Conservation (phyloP, 2,113 vertebrate species). For the Ochotona princeps region DNA sequence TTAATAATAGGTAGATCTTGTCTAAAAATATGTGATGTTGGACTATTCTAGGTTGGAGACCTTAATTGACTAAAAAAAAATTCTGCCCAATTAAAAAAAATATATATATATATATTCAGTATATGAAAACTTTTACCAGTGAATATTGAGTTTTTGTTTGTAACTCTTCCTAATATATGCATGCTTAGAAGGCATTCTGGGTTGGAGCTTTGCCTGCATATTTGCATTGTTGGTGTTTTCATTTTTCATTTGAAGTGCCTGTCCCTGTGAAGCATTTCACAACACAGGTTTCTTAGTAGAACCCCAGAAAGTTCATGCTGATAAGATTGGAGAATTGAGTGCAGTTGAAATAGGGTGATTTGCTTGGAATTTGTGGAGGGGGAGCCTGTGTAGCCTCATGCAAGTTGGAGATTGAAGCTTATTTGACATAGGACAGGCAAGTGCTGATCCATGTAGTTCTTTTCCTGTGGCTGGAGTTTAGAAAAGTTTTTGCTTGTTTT, state of each 20-base stretch:
- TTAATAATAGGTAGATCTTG: constrained; percentile 44
- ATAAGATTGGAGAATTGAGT: constrained; percentile 52
- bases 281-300: constrained; percentile 9
- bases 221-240: not conserved
- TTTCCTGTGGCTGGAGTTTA: constrained; percentile 20
- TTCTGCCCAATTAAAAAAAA: constrained; percentile 49
- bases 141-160: constrained; percentile 43
- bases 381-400: not conserved
- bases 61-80: constrained; percentile 63
- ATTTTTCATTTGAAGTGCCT: constrained; percentile 37
- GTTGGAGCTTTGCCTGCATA: constrained; percentile 31
- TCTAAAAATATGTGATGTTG: constrained; percentile 5
- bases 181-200: constrained; percentile 8
- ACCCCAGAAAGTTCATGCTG: not conserved
- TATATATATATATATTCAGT: not conserved
- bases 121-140: constrained; percentile 52
- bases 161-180: not conserved
- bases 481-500: constrained; percentile 41
- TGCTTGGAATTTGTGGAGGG: not conserved
- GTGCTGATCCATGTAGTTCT: not conserved
- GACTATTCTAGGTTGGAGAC: constrained; percentile 25
- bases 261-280: not conserved
- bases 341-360: constrained; percentile 5
- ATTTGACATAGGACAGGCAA: not conserved
- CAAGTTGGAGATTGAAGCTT: not conserved